Base-by-base conservation (phyloP, 2,113 vertebrate species). In the Puntigrus tetrazona region DNA sequence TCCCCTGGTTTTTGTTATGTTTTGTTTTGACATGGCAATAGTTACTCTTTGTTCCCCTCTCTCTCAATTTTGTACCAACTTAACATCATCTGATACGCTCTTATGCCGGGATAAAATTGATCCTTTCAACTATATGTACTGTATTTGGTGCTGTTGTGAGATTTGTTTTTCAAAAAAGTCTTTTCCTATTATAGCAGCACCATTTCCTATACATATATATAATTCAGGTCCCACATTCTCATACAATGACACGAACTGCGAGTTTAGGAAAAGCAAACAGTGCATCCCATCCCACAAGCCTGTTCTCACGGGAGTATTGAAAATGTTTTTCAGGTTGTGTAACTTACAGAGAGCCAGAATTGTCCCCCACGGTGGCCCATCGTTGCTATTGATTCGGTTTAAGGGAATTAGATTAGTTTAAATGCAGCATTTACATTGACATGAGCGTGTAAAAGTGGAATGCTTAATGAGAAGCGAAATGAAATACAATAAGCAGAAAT, bases 1-100 rank as follows among this genome's bases (percentile, higher is more conserved):
- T 81, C 75, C 82, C 67, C 75, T 81, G 87, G 31, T 83, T 36
- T 85, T 88, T 84, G 73, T 87, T 84, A 86, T 82, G 83, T 88
- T 84, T 88, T 90, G 80, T 88, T 90, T 88, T 88, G 88, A 90
- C 88, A 88, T 81, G 20, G 52, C 69, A 89, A 87, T 88, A 84
- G 85, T 78, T 76, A 69, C 78, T 85, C 83, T 84, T 82, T 84
- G 69, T 65, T 67, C 52, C 29, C 22, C 45, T 80, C 25, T 45
- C 81, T 52, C 65, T 38, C 61, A 80, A 61, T 67, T 81, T 88
- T 78, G 67, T 85, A 84, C 45, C 84, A 43, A 70, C 34, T 29
- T 76, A 80, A 52, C 65, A 79, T 84, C 77, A 79, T 73, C 50
- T 50, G 65, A 85, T 87, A 50, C 36, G 9, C 73, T 36, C 63